A percentile compares a stretch with the other conserved stretches of the same genome.
These are phyloP conservation scores for Sphenodon punctatus DNA, from an alignment of 2,797 vertebrate species.

Conservation along the genomic window DNA sequence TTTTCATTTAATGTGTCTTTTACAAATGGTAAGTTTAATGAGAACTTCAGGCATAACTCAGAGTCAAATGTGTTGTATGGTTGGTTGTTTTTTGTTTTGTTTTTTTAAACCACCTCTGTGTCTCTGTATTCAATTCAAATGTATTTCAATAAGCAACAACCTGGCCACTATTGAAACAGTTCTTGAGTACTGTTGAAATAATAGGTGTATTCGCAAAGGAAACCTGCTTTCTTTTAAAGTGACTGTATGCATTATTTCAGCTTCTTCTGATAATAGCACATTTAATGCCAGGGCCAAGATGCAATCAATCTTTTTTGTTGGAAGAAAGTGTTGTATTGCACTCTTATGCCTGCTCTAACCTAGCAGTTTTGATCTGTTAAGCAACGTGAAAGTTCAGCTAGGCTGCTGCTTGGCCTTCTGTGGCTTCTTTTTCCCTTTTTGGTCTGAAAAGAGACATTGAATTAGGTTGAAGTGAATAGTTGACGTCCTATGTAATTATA, in stretches of 20 bases:
- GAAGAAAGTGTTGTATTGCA: conserved; percentile 31
- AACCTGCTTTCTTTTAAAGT: conserved; percentile 64
- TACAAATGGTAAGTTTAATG: conserved; percentile 73
- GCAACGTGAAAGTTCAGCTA: conserved; percentile 8
- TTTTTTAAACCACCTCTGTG: conserved; percentile 38
- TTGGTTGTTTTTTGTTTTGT: background rate
- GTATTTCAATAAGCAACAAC: conserved; percentile 67
- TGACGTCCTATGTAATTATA: conserved; percentile 72
- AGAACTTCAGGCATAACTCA: conserved; percentile 66
- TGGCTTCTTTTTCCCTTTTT: background rate
- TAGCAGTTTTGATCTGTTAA: background rate
- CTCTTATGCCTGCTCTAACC: background rate
- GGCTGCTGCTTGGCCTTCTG: background rate
- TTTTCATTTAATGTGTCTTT: conserved; percentile 70
- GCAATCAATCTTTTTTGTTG: conserved; percentile 64
- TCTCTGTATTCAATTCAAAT: conserved; percentile 60
- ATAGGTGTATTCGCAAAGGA: conserved; percentile 54
- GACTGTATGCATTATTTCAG: conserved; percentile 63
- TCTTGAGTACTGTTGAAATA: conserved; percentile 67
- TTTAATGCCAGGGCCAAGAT: conserved; percentile 62
- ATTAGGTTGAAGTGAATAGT: conserved; percentile 64
- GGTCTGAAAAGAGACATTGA: conserved; percentile 45
- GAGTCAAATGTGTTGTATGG: conserved; percentile 36
- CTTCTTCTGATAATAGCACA: conserved; percentile 63
- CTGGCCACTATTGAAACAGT: conserved; percentile 63